Base-by-base conservation (phyloP, 2,113 vertebrate genomes). In the Nerophis ophidion region DNA sequence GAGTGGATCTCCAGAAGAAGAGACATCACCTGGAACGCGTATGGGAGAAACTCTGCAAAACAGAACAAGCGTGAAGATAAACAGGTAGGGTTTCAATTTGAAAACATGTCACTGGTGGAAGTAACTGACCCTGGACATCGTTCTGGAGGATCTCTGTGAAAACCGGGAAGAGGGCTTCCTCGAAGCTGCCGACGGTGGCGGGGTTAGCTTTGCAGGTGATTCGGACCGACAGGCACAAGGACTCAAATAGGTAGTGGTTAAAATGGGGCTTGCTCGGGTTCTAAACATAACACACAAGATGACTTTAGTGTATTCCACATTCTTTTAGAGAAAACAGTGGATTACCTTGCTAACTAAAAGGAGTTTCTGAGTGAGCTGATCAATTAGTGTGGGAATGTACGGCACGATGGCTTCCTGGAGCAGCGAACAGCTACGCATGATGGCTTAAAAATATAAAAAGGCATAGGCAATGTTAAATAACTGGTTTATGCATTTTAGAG, bases 181-280 rank as follows among this genome's bases (percentile, higher is more conserved):
- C 97, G 53, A 99, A 99, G 86, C 92, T 96, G 66, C 88, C 71
- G 61, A 99, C 94, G 1, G 94, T 93, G 63, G 85, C 67, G 0
- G 94, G 93, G 83, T 93, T 96, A 42, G 94, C 90, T 77, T 94
- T 97, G 86, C 97, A 99, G 1, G 96, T 99, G 86, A 99, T 96
- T 48, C 97, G 89, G 76, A 99, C 90, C 0, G 94, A 97, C 79
- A 99, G 83, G 85, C 97, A 99, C 72, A 99, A 92, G 6, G 96
- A 95, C 86, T 99, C 97, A 68, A 99, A 99, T 91, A 99, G 90
- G 79, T 99, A 99, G 89, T 99, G 97, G 84, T 99, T 99, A 72
- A 99, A 99, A 82, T 99, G 97, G 71, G 97, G 97, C 80, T 97
- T 99, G 92, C 97, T 99, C 83, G 97, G 97, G 79, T 99, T 99